Evolutionary conservation across 2,113 vertebrate genomes (phyloP).

Genomic region (Spea multiplicata): DNA sequence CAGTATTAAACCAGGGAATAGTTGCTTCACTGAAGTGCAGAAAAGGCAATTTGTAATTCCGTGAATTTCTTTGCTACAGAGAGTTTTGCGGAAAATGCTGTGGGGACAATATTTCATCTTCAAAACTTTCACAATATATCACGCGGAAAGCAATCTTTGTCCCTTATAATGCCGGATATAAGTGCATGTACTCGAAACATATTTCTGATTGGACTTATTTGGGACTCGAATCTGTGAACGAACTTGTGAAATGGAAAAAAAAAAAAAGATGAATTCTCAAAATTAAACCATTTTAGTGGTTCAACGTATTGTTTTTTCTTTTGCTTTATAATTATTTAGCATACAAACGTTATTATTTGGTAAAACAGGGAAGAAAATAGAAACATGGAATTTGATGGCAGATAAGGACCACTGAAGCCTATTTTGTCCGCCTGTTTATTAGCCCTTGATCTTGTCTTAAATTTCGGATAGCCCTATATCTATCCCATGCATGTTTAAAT

Average conservation of each 20-base stretch:
- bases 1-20: constrained; percentile 44
- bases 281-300: too few relatives aligned
- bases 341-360: too few relatives aligned
- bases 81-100: constrained; percentile 33
- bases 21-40: constrained; percentile 39
- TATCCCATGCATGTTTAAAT: too few relatives aligned
- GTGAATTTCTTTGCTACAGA: constrained; percentile 39
- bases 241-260: not conserved
- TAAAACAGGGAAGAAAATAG: too few relatives aligned
- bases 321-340: too few relatives aligned
- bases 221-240: not conserved
- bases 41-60: constrained; percentile 47
- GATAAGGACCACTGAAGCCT: too few relatives aligned
- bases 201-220: constrained; percentile 6
- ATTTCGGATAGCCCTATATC: too few relatives aligned
- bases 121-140: constrained; percentile 20
- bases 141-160: constrained; percentile 11
- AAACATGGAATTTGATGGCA: too few relatives aligned
- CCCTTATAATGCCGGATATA: not conserved
- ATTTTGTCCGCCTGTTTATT: too few relatives aligned
- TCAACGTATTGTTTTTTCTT: too few relatives aligned
- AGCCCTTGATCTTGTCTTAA: too few relatives aligned
- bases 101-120: constrained; percentile 45
- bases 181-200: not conserved
- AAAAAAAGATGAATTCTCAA: too few relatives aligned